Evolutionary conservation across 2,888 invertebrate genomes (phyloP), one percentile per base, ranked within the genome.

Genomic region (Diarsia mendica): DNA sequence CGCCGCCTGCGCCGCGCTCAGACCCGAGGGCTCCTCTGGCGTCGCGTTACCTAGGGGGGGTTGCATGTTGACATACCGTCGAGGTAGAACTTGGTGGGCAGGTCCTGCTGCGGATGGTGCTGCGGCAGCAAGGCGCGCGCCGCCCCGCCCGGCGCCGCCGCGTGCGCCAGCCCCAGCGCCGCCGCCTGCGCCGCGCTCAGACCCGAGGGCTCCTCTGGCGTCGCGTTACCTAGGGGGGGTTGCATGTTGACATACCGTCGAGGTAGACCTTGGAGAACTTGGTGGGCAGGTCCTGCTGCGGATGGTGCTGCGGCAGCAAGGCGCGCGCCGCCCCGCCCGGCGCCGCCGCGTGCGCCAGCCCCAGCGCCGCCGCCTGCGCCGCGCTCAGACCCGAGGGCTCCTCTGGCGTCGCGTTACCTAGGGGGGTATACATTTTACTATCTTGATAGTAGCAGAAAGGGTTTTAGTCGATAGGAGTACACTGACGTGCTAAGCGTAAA

Each of bases 331-430:
- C 63, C 18, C 49, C 88, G 61, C 88, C 90, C 46, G 95, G 96
- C 78, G 93, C 94, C 49, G 94, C 88, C 85, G 93, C 95, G 91
- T 95, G 95, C 84, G 91, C 85, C 83, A 96, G 93, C 23, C 95
- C 96, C 61, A 96, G 90, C 80, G 95, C 95, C 85, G 96, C 95
- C 90, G 96, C 95, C 88, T 95, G 95, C 88, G 94, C 95, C 75
- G 95, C 92, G 83, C 93, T 94, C 79, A 95, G 92, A n/a, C 9
- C 95, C 95, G 48, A 67, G 46, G 78, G 33, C 61, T 87, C 88
- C 71, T 89, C 91, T 44, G 87, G 61, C 44, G 83, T 68, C 67
- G 77, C 84, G 70, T 76, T 86, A 55, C 87, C 88, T 87, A 39
- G 0, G 0, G 1, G 5, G 20, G n/a, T n/a, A n/a, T n/a, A n/a